These are phyloP conservation scores for Coracias cyanogaster DNA, from an alignment of 2,797 vertebrate genomes.

Conservation along the genomic window DNA sequence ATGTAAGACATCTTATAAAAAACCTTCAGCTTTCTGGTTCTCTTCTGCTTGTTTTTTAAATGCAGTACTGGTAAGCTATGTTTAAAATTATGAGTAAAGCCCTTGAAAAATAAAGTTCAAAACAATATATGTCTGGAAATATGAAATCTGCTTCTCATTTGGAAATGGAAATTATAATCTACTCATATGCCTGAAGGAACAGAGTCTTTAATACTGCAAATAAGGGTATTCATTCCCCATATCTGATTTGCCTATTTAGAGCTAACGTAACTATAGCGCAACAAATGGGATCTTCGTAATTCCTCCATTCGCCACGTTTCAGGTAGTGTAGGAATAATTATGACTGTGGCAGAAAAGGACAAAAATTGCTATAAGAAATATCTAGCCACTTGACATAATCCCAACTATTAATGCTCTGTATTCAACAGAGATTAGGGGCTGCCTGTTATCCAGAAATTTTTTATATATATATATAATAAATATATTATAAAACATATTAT, in stretches of 20 bases:
- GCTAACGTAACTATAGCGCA: not conserved
- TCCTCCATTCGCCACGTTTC: not conserved
- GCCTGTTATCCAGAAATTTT: not conserved
- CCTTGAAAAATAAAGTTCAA: not conserved
- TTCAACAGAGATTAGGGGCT: not conserved
- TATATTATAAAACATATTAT: too few relatives aligned
- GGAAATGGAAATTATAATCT: not conserved
- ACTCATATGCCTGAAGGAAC: not conserved
- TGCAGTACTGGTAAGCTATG: not conserved
- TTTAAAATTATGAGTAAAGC: not conserved
- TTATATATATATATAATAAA: too few relatives aligned
- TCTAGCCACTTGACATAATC: not conserved
- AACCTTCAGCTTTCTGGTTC: not conserved
- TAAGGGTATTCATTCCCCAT: not conserved
- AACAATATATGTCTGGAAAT: not conserved
- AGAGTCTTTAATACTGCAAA: not conserved
- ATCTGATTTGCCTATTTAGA: not conserved
- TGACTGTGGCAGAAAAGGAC: not conserved
- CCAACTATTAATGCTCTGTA: not conserved
- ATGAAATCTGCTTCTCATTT: not conserved
- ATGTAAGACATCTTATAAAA: not conserved
- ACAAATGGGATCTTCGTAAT: not conserved
- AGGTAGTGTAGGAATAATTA: not conserved
- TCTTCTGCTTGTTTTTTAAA: not conserved
- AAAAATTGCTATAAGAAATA: not conserved